Base-by-base conservation (phyloP, 2,113 vertebrate species). In the Perca flavescens region DNA sequence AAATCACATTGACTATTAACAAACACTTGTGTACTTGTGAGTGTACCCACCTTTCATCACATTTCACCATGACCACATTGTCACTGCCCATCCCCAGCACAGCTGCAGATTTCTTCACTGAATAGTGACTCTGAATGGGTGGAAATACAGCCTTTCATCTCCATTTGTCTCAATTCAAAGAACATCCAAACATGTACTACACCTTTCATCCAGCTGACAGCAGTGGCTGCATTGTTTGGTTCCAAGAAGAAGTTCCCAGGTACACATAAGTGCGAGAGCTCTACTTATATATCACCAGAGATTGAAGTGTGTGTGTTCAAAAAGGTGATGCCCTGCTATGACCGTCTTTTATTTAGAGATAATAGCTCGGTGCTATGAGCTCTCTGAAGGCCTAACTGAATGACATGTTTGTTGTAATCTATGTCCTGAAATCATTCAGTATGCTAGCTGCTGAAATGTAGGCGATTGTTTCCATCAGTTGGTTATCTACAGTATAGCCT, bases 81-180 rank as follows among this genome's bases (percentile, higher is more conserved):
- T 95, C 92, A 40, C 76, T 89, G 62, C 94, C 94, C 64, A 95
- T 90, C 53, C 94, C 93, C 82, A 95, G 91, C 36, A 92, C 80
- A 0, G 71, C 88, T 43, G 91, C 93, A 67, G 90, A 84, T 74
- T 96, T 96, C 82, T 91, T 94, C 9, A 93, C 61, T 19, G 94
- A 96, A 79, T 96, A 96, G 83, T 95, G 95, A 61, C 94, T 95
- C 94, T 96, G 85, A 68, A 79, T 70, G 60, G 56, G 19, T 63
- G 0, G 76, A 85, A 82, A 49, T 21, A 73, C 10, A 61, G 11
- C 22, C 6, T 36, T 74, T 87, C 67, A 85, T 77, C 31, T 19
- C 17, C 31, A 52, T 52, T 52, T 53, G 49, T 62, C 22, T 65
- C 64, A 36, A 10, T 22, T 36, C 40, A 74, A 15, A n/a, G 56